A percentile compares a stretch with the other conserved stretches of the same genome.
Evolutionary conservation across 2,797 vertebrate species (phyloP).

Genomic region (Notoglanidium macrostoma): DNA sequence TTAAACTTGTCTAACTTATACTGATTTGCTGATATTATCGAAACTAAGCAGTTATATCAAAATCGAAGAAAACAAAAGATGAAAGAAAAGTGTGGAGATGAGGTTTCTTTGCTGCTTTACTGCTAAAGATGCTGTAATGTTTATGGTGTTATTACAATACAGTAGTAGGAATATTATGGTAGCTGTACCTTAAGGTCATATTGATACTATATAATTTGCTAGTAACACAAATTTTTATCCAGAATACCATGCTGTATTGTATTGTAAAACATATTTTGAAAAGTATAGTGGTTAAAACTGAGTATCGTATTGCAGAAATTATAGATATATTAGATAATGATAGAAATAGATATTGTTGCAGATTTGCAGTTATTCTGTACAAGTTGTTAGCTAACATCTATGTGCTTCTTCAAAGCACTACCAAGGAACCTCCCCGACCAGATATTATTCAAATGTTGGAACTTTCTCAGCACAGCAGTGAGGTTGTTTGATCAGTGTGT

Average conservation of each 20-base stretch:
- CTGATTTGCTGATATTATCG: neutral
- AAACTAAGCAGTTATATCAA: neutral
- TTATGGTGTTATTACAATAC: neutral
- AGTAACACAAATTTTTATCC: neutral
- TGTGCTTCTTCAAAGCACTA: neutral
- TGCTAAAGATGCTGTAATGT: neutral
- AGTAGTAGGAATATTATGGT: neutral
- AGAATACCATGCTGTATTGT: neutral
- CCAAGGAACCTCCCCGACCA: neutral
- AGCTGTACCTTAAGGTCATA: neutral
- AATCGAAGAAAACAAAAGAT: neutral
- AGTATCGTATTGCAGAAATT: neutral
- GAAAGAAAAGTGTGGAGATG: neutral
- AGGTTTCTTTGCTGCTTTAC: neutral
- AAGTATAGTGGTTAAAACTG: neutral
- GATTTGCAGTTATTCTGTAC: neutral
- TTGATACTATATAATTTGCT: neutral
- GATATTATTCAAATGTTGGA: neutral
- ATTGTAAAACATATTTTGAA: neutral
- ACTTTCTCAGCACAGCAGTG: neutral
- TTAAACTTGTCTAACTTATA: neutral
- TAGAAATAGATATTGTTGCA: neutral
- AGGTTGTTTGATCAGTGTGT: neutral
- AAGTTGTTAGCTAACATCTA: neutral
- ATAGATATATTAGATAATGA: neutral